These are phyloP conservation scores for Colletes collaris DNA, from an alignment of 2,888 invertebrate genomes.

Conservation along the genomic window DNA sequence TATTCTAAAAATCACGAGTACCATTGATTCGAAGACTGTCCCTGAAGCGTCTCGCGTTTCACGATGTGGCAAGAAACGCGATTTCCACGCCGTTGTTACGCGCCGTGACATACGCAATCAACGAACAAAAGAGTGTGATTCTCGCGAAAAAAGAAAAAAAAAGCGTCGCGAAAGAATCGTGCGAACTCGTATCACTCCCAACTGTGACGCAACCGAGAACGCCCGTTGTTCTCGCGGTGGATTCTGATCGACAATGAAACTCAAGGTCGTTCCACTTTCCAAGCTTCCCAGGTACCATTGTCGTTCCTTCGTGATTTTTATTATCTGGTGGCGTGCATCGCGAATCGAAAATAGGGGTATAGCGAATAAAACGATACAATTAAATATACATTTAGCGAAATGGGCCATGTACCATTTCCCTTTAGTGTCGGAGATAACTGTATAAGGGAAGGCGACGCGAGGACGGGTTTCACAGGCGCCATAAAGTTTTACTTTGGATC, in stretches of 20 bases:
- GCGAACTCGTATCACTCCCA: conserved; percentile 50
- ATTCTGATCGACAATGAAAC: conserved; percentile 70
- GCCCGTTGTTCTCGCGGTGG: conserved; percentile 25
- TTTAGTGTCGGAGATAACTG: conserved; percentile 46
- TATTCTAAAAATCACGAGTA: no score
- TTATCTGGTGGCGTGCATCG: conserved; percentile 45
- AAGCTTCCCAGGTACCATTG: conserved; percentile 57
- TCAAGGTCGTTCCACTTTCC: conserved; percentile 81
- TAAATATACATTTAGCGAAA: conserved; percentile 43
- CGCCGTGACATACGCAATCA: conserved; percentile 38
- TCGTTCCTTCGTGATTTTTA: conserved; percentile 47
- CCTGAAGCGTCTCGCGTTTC: conserved; percentile 14
- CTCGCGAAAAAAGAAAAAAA: conserved; percentile 25
- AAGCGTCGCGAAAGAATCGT: conserved; percentile 45
- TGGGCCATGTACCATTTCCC: conserved; percentile 49
- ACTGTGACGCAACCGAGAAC: conserved; percentile 50
- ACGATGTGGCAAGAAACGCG: conserved; percentile 44
- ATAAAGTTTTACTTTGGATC: conserved; percentile 40
- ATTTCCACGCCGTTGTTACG: conserved; percentile 35
- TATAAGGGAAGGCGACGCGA: conserved; percentile 45
- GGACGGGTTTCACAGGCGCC: conserved; percentile 33
- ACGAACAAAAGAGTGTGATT: conserved; percentile 57
- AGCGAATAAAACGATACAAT: conserved; percentile 49
- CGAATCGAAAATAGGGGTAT: neutral
- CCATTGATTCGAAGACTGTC: no score